Evolutionary conservation across 2,888 invertebrate species (phyloP).

Genomic region (Magallana nippona): DNA sequence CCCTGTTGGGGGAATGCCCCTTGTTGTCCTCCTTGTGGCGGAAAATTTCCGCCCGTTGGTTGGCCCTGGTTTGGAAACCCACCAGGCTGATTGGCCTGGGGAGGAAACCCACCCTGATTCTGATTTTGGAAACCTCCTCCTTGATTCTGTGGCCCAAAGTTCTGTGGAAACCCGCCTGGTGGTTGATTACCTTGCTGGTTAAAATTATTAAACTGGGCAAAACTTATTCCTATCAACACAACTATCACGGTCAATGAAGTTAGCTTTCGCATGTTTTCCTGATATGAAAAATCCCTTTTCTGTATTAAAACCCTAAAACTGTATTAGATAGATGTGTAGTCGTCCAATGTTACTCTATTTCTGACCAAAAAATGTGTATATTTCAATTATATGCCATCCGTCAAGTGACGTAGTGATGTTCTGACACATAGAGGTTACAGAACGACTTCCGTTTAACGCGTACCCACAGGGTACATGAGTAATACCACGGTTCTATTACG

Average conservation of each 20-base stretch:
- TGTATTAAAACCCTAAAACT: not conserved
- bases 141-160: constrained; percentile 23
- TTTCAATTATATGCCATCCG: constrained; percentile 37
- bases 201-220: constrained; percentile 31
- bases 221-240: constrained; percentile 33
- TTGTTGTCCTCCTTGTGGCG: constrained; percentile 2
- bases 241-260: not conserved
- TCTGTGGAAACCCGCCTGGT: constrained; percentile 36
- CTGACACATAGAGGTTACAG: not conserved
- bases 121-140: constrained; percentile 15
- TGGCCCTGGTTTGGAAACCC: not conserved
- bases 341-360: not conserved
- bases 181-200: constrained; percentile 24
- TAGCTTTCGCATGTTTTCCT: not conserved
- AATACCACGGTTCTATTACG: not conserved
- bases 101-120: not conserved
- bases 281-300: not conserved
- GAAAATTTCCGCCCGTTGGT: constrained; percentile 33
- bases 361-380: constrained; percentile 30
- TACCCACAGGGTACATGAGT: constrained; percentile 31
- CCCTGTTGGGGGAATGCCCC: constrained; percentile 2
- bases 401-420: constrained; percentile 35
- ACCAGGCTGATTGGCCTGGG: not conserved
- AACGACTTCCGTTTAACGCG: constrained; percentile 24
- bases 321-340: not conserved